Base-by-base conservation (phyloP, 1,140 invertebrate genomes). In the Anoplolepis gracilipes region DNA sequence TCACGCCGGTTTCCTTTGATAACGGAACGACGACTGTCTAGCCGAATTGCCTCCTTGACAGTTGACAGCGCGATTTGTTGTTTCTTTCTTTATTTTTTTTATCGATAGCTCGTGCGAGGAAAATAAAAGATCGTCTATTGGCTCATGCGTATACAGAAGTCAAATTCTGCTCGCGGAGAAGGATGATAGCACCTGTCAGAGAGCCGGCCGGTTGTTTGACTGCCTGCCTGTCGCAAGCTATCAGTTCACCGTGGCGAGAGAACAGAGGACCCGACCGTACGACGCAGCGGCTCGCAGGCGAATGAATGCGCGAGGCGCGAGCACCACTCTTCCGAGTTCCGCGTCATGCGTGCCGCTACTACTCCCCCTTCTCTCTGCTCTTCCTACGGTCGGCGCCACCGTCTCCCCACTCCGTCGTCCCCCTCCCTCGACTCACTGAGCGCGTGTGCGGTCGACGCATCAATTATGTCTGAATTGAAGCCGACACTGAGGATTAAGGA, bases 281-380 rank as follows among this genome's bases (percentile, higher is more conserved):
- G 33, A 10, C 75, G 39, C 69, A 49, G 72, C 88, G 85, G 82
- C 79, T 89, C 89, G 88, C 89, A 78, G 70, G 69, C 89, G 88
- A 90, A 90, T 90, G 88, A 88, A 82, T 75, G 53, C 39, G 53
- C 39, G 78, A 46, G 64, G 53, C 39, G 53, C 39, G 78, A 46
- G 64, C 81, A 57, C 16, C 22, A 49, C 65, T 87, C 88, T 90
- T 90, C 88, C 89, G 89, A 90, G 89, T 90, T 90, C 89, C 88
- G 88, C 79, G 46, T 70, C 53, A 46, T 89, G 87, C 86, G 88
- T 85, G 88, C 88, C 75, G 78, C 84, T 59, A 42, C 46, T 49
- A 49, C 42, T 22, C 53, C 61, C 62, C 64, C 42, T 30, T 30
- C 5, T 30, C 64, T 5, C n/a, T 2, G 2, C 55, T 11, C 8